Conservation (phyloP, 2,797 vertebrate genomes). For the Chelidonichthys spinosus region DNA sequence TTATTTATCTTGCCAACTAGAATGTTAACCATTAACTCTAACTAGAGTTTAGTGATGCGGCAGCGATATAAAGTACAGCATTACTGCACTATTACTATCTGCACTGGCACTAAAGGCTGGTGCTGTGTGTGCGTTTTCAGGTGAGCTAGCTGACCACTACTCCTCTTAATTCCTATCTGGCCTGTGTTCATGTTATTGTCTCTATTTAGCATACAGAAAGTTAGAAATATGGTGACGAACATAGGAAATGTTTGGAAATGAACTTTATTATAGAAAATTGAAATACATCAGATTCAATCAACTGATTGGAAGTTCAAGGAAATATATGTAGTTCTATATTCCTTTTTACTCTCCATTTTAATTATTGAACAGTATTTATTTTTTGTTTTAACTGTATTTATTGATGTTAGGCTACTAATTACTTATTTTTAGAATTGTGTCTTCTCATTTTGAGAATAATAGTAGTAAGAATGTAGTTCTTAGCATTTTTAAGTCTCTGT, state of each 20-base stretch:
- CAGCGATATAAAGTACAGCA: neutral
- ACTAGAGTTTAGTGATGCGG: neutral
- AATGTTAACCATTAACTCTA: neutral
- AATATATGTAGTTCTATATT: neutral
- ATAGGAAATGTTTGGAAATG: neutral
- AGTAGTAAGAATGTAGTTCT: neutral
- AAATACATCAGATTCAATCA: neutral
- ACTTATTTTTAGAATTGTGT: neutral
- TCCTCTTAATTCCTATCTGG: neutral
- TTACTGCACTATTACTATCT: neutral
- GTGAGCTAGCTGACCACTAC: neutral
- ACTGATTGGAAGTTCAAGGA: neutral
- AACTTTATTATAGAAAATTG: neutral
- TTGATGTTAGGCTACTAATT: neutral
- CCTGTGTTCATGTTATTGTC: neutral
- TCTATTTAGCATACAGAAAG: neutral
- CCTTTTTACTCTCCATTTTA: neutral
- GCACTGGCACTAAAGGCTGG: neutral
- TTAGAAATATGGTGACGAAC: neutral
- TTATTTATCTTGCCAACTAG: neutral
- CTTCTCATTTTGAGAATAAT: neutral
- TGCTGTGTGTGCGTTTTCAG: too few relatives aligned
- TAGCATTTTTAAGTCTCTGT: neutral
- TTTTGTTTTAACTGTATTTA: neutral
- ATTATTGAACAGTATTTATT: neutral